phyloP scores from a whole-genome alignment of 1,140 invertebrate species.

The Orussus abietinus region DNA sequence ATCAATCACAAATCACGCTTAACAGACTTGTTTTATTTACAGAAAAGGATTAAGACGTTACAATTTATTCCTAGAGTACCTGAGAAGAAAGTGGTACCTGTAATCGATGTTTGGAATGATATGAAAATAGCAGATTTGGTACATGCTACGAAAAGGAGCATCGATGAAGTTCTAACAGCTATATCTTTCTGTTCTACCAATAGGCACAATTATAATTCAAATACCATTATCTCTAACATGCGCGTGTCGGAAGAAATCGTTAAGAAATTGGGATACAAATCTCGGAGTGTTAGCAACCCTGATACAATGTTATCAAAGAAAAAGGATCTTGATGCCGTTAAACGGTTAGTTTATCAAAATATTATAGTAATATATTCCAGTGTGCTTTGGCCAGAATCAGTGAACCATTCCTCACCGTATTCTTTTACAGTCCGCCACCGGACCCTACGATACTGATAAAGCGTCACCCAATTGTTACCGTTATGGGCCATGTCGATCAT shows the following conservation, averaged over 20 bases:
- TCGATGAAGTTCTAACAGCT: conserved; percentile 64
- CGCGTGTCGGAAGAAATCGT: conserved; percentile 62
- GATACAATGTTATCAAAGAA: conserved; percentile 39
- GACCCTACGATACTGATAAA: conserved; percentile 61
- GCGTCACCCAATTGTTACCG: conserved; percentile 88
- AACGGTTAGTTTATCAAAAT: conserved; percentile 24
- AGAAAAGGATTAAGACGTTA: not conserved
- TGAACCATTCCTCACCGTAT: conserved; percentile 10
- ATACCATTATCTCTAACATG: conserved; percentile 52
- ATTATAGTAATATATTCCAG: not conserved
- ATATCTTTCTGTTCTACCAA: conserved; percentile 56
- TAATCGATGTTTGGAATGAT: conserved; percentile 69
- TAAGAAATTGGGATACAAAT: conserved; percentile 62
- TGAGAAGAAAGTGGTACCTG: conserved; percentile 35
- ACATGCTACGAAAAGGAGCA: conserved; percentile 55
- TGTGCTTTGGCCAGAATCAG: conserved; percentile 5
- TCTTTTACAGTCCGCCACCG: conserved; percentile 54
- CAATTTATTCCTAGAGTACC: not conserved
- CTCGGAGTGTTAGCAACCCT: conserved; percentile 55
- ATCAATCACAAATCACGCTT: conserved; percentile 6
- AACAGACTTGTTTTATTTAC: conserved; percentile 3
- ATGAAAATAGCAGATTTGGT: conserved; percentile 76
- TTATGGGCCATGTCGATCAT: conserved; percentile 99
- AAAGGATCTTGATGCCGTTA: conserved; percentile 32
- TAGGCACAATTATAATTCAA: conserved; percentile 48